Conservation (phyloP, 64 coral and sea anemone species). For the Pachyseris speciosa region DNA sequence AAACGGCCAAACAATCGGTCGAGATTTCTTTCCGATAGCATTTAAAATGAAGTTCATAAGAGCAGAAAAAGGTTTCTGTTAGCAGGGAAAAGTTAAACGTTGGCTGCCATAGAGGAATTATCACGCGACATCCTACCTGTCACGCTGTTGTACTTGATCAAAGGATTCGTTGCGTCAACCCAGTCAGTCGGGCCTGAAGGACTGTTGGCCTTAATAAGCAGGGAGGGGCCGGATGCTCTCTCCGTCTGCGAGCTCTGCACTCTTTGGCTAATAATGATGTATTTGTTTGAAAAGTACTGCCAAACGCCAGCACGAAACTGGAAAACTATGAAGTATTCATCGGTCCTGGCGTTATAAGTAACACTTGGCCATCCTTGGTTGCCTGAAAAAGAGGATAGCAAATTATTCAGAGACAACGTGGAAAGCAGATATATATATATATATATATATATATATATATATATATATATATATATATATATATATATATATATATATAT, state of each 20-base stretch:
- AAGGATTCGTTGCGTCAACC: slow-evolving; percentile 43
- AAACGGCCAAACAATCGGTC: no score
- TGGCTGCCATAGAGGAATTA: no score
- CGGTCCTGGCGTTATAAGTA: slow-evolving; percentile 47
- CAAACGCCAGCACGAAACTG: slow-evolving; percentile 67
- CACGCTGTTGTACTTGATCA: slow-evolving; percentile 69
- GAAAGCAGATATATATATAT: background rate
- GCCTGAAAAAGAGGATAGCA: slow-evolving; percentile 54
- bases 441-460: no score
- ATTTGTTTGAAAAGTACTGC: slow-evolving; percentile 51
- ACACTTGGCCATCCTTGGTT: slow-evolving; percentile 91
- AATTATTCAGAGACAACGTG: no score
- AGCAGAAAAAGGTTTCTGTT: no score
- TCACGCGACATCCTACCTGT: slow-evolving; percentile 50
- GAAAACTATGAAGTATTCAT: slow-evolving; percentile 79
- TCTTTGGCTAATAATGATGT: slow-evolving; percentile 80
- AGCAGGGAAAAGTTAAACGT: background rate
- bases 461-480: no score
- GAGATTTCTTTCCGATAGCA: no score
- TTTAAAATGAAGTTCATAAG: no score
- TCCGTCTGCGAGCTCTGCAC: slow-evolving; percentile 42
- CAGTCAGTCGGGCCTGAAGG: background rate
- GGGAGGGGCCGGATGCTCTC: slow-evolving; percentile 41
- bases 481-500: no score
- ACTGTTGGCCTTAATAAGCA: slow-evolving; percentile 29